Evolutionary conservation across 2,888 invertebrate species (phyloP), one percentile per base, ranked within the genome.

Genomic region (Adineta ricciae): DNA sequence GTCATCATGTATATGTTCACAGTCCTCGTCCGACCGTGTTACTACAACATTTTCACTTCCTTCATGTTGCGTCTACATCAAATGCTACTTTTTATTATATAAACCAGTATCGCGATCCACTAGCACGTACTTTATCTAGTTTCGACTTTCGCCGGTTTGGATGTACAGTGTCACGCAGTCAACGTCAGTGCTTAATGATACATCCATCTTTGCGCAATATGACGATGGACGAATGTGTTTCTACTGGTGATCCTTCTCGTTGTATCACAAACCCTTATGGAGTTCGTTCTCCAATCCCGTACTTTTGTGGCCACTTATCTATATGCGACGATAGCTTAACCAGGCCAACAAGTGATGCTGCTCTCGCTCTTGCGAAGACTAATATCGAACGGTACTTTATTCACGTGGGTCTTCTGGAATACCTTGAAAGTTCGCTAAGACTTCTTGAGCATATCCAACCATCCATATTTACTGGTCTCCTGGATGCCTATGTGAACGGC

Each of bases 161-260:
- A 11, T 11, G 54, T 54, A n/a, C 1, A 1, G 2, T 8, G 8
- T 2, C 2, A 3, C 1, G 21, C 8, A 8, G 1, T 2, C 7
- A 21, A n/a, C 2, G 5, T 2, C 1, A 1, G 5, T 21, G 21
- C n/a, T 21, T 19, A 3, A 8, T 54, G 2, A 4, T n/a, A n/a
- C 24, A 54, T 54, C 19, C 54, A 54, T 54, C 54, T 24, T 21
- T 54, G 1, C 54, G n/a, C 1, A 54, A 54, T 21, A 2, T 54
- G 2, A 54, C 54, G 5, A 54, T n/a, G 54, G 54, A 54, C 5
- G 24, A 54, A 54, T 54, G 54, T 21, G 54, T 54, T 11, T 24
- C 54, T 1, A 54, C 54, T n/a, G 54, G 54, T 21, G 54, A 54
- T n/a, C 54, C 54, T 21, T 7, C 14, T 54, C 54, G 54, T 4